Conservation (phyloP, 2,888 invertebrate genomes). For the Odontomyia ornata region DNA sequence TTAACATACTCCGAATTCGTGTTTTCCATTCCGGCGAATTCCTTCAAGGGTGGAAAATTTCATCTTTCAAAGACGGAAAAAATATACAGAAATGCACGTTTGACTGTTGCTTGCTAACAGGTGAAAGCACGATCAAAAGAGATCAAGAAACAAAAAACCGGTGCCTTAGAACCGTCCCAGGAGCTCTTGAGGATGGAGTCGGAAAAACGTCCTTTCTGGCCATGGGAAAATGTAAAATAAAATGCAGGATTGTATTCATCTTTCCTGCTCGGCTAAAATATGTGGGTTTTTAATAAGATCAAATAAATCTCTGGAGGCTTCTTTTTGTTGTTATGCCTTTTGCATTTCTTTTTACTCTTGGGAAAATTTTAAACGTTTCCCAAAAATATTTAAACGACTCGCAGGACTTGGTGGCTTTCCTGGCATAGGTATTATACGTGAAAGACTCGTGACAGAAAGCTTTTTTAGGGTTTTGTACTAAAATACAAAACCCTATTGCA, state of each 20-base stretch:
- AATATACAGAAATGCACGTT: not conserved
- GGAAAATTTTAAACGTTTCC: not conserved
- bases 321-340: no score
- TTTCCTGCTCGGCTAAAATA: not conserved
- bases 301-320: not conserved
- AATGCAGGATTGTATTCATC: no score
- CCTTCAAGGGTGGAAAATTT: not conserved
- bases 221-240: not conserved
- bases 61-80: not conserved
- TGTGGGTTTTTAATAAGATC: not conserved
- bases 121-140: not conserved
- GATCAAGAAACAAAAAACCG: not conserved
- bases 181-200: not conserved
- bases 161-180: not conserved
- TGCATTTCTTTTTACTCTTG: not conserved
- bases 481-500: no score
- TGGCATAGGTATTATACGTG: not conserved
- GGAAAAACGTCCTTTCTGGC: not conserved
- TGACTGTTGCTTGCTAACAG: not conserved
- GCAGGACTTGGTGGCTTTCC: not conserved
- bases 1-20: conserved; percentile 26
- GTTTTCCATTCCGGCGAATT: not conserved
- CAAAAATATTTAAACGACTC: not conserved
- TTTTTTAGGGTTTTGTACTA: no score
- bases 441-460: not conserved